Conservation (phyloP, 2,888 invertebrate genomes). For the Dryobota labecula region DNA sequence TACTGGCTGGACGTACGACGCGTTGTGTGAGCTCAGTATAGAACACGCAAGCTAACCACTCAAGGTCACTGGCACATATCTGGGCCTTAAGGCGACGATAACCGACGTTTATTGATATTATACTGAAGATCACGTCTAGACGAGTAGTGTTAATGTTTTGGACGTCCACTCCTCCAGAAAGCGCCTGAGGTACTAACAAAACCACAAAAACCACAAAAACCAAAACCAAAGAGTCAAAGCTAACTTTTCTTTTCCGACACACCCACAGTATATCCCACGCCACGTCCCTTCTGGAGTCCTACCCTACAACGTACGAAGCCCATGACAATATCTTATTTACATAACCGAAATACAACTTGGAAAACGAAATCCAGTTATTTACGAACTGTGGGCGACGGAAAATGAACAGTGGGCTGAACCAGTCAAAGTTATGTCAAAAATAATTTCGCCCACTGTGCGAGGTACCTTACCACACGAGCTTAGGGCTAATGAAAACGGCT, state of each 20-base stretch:
- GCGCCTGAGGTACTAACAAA: no score
- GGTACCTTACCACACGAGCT: conserved; percentile 6
- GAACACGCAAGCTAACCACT: no score
- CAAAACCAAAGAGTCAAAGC: background rate
- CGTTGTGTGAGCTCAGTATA: no score
- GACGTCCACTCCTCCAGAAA: no score
- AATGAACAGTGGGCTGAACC: conserved; percentile 8
- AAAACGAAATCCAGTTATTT: conserved; percentile 13
- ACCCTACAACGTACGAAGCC: background rate
- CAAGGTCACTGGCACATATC: no score
- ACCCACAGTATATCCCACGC: conserved; percentile 10
- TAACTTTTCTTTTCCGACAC: background rate
- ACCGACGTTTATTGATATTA: no score
- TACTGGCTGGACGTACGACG: no score
- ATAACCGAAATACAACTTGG: conserved; percentile 28
- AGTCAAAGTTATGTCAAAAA: conserved; percentile 14
- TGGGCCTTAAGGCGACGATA: no score
- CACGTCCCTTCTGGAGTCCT: background rate
- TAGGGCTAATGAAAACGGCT: conserved; percentile 40
- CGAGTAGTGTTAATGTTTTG: no score
- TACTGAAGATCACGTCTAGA: no score
- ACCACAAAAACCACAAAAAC: no score
- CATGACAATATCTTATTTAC: conserved; percentile 30
- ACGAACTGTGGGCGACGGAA: conserved; percentile 9
- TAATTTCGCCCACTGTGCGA: conserved; percentile 12